Conservation (phyloP, 1,140 invertebrate species). For the Callitettix versicolor region DNA sequence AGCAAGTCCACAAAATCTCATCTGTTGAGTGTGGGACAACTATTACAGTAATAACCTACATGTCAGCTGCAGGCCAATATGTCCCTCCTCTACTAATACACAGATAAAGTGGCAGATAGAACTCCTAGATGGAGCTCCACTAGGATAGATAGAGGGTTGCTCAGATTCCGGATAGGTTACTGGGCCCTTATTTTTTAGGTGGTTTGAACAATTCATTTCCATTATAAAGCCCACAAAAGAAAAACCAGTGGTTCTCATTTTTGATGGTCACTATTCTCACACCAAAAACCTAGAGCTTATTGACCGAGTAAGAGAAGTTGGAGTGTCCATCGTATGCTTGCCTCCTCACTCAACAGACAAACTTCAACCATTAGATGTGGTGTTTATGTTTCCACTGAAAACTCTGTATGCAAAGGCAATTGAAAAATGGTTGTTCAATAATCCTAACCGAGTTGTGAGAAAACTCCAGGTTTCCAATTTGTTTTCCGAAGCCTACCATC, state of each 20-base stretch:
- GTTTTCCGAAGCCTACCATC: slow-evolving; percentile 25
- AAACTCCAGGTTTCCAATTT: slow-evolving; percentile 25
- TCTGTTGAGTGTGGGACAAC: too few species aligned
- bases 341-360: slow-evolving; percentile 28
- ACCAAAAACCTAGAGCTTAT: slow-evolving; percentile 30
- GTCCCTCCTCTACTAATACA: slow-evolving; percentile 35
- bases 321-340: too few species aligned
- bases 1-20: too few species aligned
- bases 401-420: too few species aligned
- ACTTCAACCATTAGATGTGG: slow-evolving; percentile 28
- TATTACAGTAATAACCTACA: too few species aligned
- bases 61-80: slow-evolving; percentile 31
- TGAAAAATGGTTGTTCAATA: slow-evolving; percentile 12
- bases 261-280: slow-evolving; percentile 28
- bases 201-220: slow-evolving; percentile 21
- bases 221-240: too few species aligned
- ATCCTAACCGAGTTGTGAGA: slow-evolving; percentile 26
- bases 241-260: slow-evolving; percentile 29
- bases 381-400: slow-evolving; percentile 26
- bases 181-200: slow-evolving; percentile 18
- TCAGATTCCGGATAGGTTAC: slow-evolving; percentile 32
- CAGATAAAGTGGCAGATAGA: slow-evolving; percentile 25
- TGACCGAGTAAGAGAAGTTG: slow-evolving; percentile 24
- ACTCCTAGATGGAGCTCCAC: slow-evolving; percentile 13
- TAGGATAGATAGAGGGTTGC: slow-evolving; percentile 26